Conservation (phyloP, 2,113 vertebrate genomes). For the Sorex araneus region DNA sequence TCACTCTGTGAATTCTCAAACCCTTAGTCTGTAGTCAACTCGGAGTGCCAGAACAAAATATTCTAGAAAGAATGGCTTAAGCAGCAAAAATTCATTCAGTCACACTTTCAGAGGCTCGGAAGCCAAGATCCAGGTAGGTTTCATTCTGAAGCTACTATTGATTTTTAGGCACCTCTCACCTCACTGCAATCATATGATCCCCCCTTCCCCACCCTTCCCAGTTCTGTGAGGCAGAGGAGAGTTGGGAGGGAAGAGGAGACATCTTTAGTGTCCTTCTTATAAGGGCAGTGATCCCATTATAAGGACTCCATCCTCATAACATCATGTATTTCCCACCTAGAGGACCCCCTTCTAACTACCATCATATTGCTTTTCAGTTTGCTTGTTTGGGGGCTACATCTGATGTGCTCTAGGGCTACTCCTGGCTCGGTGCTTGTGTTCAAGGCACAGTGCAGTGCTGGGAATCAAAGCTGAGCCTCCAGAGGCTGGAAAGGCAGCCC, state of each 20-base stretch:
- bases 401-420: too few species aligned
- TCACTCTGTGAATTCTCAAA: background rate
- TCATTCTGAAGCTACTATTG: background rate
- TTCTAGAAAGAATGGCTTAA: background rate
- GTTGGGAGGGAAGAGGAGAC: too few species aligned
- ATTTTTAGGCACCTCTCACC: background rate
- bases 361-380: background rate
- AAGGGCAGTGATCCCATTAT: background rate
- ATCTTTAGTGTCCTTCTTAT: too few species aligned
- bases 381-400: too few species aligned
- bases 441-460: too few species aligned
- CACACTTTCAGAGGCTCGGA: background rate
- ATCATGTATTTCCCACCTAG: background rate
- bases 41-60: background rate
- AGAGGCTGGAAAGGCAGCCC: too few species aligned
- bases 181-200: background rate
- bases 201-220: too few species aligned
- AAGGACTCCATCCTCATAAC: background rate
- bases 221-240: too few species aligned
- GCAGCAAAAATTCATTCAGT: background rate
- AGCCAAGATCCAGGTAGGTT: background rate
- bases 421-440: too few species aligned
- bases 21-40: background rate
- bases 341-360: background rate
- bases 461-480: too few species aligned